phyloP scores from a whole-genome alignment of 2,113 vertebrate genomes.

The Circaetus cinerascens region DNA sequence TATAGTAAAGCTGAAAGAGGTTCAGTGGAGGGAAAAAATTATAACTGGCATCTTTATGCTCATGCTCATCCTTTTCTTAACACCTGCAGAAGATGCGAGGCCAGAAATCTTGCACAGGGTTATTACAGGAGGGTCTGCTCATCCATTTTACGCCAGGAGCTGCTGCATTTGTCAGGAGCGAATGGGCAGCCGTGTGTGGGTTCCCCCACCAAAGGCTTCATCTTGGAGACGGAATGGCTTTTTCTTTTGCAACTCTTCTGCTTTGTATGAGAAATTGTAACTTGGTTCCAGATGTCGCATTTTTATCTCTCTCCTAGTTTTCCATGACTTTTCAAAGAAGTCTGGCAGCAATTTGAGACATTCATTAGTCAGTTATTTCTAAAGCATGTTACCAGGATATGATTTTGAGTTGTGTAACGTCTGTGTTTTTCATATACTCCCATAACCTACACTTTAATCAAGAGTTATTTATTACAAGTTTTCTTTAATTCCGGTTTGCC shows the following conservation, averaged over 20 bases:
- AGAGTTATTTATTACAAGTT: constrained; percentile 10
- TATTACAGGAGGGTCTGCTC: background rate
- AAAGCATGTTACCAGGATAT: constrained; percentile 13
- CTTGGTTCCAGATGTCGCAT: constrained; percentile 41
- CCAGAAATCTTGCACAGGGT: background rate
- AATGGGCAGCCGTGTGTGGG: rapidly evolving
- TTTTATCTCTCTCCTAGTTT: constrained; percentile 44
- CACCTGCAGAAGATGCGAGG: background rate
- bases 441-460: constrained; percentile 28
- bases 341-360: constrained; percentile 54
- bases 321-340: constrained; percentile 44
- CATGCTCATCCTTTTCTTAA: background rate
- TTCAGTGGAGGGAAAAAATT: background rate
- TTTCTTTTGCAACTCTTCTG: background rate
- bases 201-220: background rate
- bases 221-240: rapidly evolving
- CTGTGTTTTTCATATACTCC: constrained; percentile 34
- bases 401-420: constrained; percentile 37
- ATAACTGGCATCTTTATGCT: background rate
- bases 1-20: background rate
- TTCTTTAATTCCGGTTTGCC: background rate
- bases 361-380: constrained; percentile 52
- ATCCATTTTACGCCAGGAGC: background rate
- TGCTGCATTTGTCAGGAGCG: background rate
- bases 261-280: background rate